Percentiles rank a stretch among this genome's conserved stretches.
Conservation (phyloP, 2,797 vertebrate genomes). For the Enteromius anoplus region DNA sequence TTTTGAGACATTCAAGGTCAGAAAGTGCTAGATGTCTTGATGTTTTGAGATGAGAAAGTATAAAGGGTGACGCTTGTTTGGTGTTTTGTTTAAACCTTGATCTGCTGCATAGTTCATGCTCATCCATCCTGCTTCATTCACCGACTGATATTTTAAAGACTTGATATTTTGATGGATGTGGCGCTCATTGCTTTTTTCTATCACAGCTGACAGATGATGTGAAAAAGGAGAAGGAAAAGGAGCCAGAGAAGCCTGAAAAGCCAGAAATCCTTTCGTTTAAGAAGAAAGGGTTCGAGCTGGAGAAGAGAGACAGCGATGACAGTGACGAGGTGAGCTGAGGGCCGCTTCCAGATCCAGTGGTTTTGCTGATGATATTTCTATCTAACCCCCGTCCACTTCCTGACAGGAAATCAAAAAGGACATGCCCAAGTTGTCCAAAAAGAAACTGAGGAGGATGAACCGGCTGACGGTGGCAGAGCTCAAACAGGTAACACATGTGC, state of each 20-base stretch:
- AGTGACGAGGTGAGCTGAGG: constrained; percentile 79
- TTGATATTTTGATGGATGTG: background rate
- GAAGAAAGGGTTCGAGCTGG: constrained; percentile 89
- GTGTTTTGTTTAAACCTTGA: background rate
- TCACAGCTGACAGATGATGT: constrained; percentile 88
- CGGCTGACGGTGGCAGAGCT: constrained; percentile 92
- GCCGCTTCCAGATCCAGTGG: background rate
- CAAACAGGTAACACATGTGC: constrained; percentile 83
- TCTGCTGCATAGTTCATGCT: background rate
- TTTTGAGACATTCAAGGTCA: constrained; percentile 93
- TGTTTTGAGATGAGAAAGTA: background rate
- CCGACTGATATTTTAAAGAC: background rate
- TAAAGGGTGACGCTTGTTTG: background rate
- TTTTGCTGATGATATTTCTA: background rate
- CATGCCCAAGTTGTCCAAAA: constrained; percentile 90
- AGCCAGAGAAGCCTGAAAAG: constrained; percentile 87
- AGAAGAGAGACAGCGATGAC: constrained; percentile 88
- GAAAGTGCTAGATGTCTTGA: background rate
- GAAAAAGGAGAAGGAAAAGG: constrained; percentile 94
- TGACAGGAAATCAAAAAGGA: constrained; percentile 84
- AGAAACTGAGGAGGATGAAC: constrained; percentile 94
- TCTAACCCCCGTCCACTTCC: background rate
- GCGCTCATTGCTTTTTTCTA: background rate
- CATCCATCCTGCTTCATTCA: background rate
- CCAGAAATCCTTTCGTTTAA: constrained; percentile 77